Percentiles rank a stretch among this genome's conserved stretches.
Evolutionary conservation across 2,113 vertebrate genomes (phyloP).

Genomic region (Gambusia holbrooki): DNA sequence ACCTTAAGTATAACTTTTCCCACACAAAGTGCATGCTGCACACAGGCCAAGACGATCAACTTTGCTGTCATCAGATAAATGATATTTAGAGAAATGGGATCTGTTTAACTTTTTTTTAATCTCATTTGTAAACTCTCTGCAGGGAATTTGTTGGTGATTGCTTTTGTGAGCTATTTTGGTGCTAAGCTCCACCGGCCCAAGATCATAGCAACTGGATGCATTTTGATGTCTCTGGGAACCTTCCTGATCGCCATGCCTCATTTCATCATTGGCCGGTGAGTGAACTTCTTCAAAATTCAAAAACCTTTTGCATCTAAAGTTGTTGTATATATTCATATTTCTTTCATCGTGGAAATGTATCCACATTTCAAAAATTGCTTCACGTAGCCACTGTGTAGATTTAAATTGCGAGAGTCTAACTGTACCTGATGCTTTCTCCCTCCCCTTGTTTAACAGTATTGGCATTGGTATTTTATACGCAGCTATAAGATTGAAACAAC

Average conservation of each 20-base stretch:
- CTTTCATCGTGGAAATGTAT: background rate
- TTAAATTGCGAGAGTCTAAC: conserved; percentile 56
- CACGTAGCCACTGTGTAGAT: background rate
- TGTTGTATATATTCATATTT: background rate
- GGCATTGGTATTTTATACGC: conserved; percentile 74
- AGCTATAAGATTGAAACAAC: conserved; percentile 90
- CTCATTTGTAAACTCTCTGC: conserved; percentile 17
- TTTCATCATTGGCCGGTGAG: conserved; percentile 92
- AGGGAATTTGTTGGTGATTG: conserved; percentile 95
- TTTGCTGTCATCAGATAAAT: no score
- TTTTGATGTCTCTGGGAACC: conserved; percentile 92
- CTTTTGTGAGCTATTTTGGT: conserved; percentile 95
- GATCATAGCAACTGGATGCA: conserved; percentile 89
- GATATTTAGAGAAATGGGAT: no score
- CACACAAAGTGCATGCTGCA: no score
- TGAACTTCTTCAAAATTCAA: conserved; percentile 6
- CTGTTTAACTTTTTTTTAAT: background rate
- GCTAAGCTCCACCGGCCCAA: conserved; percentile 92
- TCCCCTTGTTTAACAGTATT: conserved; percentile 63
- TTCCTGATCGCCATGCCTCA: conserved; percentile 91
- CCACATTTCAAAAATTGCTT: conserved; percentile 3
- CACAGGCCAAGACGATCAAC: no score
- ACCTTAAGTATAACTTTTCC: no score
- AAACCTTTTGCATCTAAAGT: background rate
- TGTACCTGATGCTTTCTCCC: conserved; percentile 57